A percentile compares a stretch with the other conserved stretches of the same genome.
These are phyloP conservation scores for Zoroaster sp. DNA, from an alignment of 53 echinoderm and acorn worm species.

Conservation along the genomic window DNA sequence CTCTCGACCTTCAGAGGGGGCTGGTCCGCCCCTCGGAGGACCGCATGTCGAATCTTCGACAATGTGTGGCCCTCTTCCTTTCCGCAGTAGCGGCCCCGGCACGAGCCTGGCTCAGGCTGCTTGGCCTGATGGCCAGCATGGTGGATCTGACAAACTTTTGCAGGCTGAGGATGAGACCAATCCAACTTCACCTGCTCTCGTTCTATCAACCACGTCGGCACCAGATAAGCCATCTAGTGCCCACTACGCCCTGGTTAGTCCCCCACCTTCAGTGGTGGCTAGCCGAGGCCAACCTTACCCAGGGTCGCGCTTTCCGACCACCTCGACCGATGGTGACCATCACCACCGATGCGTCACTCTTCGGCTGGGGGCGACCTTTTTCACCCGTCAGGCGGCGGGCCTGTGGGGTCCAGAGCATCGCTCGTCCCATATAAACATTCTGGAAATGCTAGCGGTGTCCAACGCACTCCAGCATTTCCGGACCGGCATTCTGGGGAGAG, in stretches of 20 bases:
- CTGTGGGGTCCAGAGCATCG: too few relatives aligned
- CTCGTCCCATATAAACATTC: too few relatives aligned
- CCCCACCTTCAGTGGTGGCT: neutral
- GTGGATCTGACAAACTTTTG: neutral
- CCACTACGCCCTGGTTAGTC: neutral
- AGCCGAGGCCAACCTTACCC: too few relatives aligned
- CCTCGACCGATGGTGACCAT: too few relatives aligned
- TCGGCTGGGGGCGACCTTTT: too few relatives aligned
- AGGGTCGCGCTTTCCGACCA: too few relatives aligned
- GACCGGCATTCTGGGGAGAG: too few relatives aligned
- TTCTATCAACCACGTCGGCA: neutral
- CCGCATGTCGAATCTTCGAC: neutral
- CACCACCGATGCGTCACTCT: too few relatives aligned
- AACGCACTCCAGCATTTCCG: too few relatives aligned
- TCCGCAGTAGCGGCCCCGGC: neutral
- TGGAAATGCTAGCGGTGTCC: too few relatives aligned
- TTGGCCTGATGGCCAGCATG: neutral
- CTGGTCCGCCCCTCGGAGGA: too few relatives aligned
- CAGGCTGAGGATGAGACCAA: neutral
- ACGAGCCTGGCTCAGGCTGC: neutral
- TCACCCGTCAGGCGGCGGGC: too few relatives aligned
- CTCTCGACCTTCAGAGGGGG: neutral
- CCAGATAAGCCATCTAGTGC: neutral
- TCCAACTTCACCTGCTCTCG: neutral
- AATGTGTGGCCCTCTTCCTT: neutral